phyloP scores from a whole-genome alignment of 2,113 vertebrate genomes.

The Canis aureus region DNA sequence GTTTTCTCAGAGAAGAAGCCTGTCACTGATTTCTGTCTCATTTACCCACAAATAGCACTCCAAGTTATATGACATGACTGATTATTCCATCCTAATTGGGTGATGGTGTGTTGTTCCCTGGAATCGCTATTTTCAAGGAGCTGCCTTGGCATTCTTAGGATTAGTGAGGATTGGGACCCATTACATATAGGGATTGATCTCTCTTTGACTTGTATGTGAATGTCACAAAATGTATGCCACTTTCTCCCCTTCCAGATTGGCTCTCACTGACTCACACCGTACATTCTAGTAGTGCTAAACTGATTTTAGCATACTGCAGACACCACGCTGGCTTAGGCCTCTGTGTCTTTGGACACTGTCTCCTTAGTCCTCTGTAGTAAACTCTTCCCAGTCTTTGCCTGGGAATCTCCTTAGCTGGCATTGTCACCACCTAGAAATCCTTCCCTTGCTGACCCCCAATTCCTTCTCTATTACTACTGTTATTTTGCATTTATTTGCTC shows the following conservation, averaged over 20 bases:
- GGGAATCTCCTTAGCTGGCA: neutral
- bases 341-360: neutral
- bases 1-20: neutral
- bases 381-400: neutral
- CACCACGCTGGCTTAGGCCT: neutral
- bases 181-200: neutral
- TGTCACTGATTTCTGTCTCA: neutral
- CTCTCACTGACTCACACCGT: neutral
- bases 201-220: neutral
- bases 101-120: neutral
- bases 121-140: neutral
- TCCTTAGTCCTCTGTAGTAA: neutral
- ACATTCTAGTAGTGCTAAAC: neutral
- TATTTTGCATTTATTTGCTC: conserved; percentile 63
- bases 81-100: neutral
- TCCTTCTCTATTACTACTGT: neutral
- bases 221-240: neutral
- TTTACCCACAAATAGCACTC: neutral
- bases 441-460: neutral
- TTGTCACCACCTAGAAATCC: neutral
- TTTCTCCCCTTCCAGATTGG: neutral
- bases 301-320: neutral
- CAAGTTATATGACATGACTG: neutral
- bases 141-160: neutral
- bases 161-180: neutral